Evolutionary conservation across 2,113 vertebrate species (phyloP), one percentile per base, ranked within the genome.

Genomic region (Condylura cristata): DNA sequence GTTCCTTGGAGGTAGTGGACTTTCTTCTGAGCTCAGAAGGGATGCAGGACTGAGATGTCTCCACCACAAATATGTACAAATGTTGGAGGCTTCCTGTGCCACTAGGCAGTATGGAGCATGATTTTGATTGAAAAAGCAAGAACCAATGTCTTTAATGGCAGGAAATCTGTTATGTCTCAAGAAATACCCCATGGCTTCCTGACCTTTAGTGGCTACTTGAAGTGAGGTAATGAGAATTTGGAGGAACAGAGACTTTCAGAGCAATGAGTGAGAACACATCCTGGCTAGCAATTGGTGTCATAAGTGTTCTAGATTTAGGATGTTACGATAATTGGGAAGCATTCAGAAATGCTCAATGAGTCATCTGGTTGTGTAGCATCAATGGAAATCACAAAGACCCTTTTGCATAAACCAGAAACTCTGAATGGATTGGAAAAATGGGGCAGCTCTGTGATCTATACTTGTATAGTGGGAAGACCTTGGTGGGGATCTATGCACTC

Each of bases 91-190:
- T 91, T 98, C 96, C 97, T 96, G 30, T 99, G 99, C 46, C 98
- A 99, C 98, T 94, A 99, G 99, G 98, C 99, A 1, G 2, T 99
- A 90, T 48, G 99, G 93, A 99, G 99, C 97, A 97, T 99, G 82
- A 92, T 99, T 65, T 97, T 99, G 85, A 99, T 97, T 0, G 99
- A 99, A 8, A 96, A 94, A 51, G 99, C 98, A 1, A 98, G 96
- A 94, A 98, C 98, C 5, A 94, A 95, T 1, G 94, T 97, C 58
- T 99, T 99, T 16, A 97, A 98, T 0, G 98, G 98, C 8, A 16
- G 98, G 97, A 7, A 66, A 75, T 53, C 16, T 53, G 17, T 53
- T 20, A 53, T 18, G 12, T 86, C 98, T 72, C 96, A 90, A 72
- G 97, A 96, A n/a, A 96, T 94, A 5, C 87, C 98, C 20, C 97